These are phyloP conservation scores for Athalia rosae DNA, from an alignment of 2,888 invertebrate species.

Conservation along the genomic window DNA sequence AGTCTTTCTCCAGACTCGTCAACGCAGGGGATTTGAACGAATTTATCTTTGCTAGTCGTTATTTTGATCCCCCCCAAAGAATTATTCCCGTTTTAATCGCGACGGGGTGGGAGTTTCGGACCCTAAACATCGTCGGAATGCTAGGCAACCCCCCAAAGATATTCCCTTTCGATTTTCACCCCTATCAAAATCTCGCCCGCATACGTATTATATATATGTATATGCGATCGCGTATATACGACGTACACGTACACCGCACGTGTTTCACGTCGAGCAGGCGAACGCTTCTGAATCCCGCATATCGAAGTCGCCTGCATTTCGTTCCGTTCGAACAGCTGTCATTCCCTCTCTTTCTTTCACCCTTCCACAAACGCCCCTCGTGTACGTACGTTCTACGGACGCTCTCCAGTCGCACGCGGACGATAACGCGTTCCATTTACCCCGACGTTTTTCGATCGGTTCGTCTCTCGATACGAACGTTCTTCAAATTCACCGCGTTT, in stretches of 20 bases:
- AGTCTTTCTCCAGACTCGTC: not conserved
- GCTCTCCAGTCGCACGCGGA: conserved; percentile 1
- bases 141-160: conserved; percentile 30
- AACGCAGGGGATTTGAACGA: no score
- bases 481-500: not conserved
- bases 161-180: conserved; percentile 18
- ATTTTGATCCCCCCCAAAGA: not conserved
- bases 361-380: not conserved
- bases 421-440: conserved; percentile 19
- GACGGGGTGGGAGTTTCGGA: not conserved
- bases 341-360: conserved; percentile 19
- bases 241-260: not conserved
- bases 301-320: conserved; percentile 34
- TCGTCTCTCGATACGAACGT: not conserved
- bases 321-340: conserved; percentile 37
- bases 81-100: not conserved
- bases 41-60: not conserved
- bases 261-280: not conserved
- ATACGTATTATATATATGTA: no score
- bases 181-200: conserved; percentile 40
- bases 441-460: not conserved
- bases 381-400: not conserved
- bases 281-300: not conserved
- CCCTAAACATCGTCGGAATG: conserved; percentile 23
- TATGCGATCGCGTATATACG: no score